Evolutionary conservation across 2,888 invertebrate genomes (phyloP).

Genomic region (Osmoderma eremita): DNA sequence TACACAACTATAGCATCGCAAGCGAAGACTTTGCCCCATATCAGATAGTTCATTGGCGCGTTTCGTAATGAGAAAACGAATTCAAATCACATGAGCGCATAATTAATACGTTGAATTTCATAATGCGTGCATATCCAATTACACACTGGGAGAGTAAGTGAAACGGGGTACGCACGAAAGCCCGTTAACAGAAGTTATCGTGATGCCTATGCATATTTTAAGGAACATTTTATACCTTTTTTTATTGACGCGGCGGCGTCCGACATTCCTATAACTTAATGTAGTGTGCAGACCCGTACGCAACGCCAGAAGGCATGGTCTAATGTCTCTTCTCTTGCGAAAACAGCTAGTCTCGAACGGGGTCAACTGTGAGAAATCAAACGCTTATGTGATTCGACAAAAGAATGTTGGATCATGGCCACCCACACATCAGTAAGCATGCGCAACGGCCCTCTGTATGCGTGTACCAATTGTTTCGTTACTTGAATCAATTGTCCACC

Average conservation of each 20-base stretch:
- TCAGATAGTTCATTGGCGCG: conserved; percentile 10
- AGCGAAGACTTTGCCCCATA: conserved; percentile 16
- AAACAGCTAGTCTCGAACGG: conserved; percentile 57
- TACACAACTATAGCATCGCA: conserved; percentile 6
- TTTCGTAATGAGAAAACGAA: conserved; percentile 26
- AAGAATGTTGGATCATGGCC: conserved; percentile 53
- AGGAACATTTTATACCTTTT: neutral
- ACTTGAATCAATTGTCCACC: conserved; percentile 18
- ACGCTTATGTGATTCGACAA: conserved; percentile 55
- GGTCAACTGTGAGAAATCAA: conserved; percentile 60
- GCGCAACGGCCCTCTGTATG: conserved; percentile 10
- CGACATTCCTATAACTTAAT: conserved; percentile 47
- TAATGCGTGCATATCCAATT: conserved; percentile 11
- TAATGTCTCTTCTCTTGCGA: conserved; percentile 53
- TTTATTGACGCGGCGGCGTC: conserved; percentile 10
- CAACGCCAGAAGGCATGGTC: conserved; percentile 44
- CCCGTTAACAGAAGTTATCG: conserved; percentile 6
- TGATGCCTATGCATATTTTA: conserved; percentile 10
- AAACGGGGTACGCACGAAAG: neutral
- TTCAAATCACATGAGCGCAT: conserved; percentile 7
- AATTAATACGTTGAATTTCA: conserved; percentile 18
- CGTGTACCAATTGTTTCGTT: conserved; percentile 25
- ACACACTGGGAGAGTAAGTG: neutral
- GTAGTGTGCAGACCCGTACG: conserved; percentile 46
- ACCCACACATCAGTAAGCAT: conserved; percentile 53